Conservation (phyloP, 1,140 invertebrate genomes). For the Radopholus similis region DNA sequence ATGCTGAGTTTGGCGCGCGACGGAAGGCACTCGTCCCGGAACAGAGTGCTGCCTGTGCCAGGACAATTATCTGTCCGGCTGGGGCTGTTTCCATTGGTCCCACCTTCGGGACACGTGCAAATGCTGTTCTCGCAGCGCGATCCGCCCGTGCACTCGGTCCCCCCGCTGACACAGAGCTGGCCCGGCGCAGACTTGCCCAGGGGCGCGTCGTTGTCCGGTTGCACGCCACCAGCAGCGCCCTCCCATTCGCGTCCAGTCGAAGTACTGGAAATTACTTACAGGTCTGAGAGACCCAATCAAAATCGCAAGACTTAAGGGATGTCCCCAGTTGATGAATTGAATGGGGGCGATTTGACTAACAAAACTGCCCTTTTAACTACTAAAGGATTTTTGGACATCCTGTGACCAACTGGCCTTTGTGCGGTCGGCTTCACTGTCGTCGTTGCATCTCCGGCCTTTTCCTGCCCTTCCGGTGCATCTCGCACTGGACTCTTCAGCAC, state of each 20-base stretch:
- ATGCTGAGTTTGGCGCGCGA: not conserved
- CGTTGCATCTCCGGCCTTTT: too few relatives aligned
- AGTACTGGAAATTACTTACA: too few relatives aligned
- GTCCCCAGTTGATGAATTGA: conserved; percentile 36
- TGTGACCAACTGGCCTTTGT: too few relatives aligned
- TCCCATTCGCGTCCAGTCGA: too few relatives aligned
- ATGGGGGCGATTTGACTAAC: too few relatives aligned
- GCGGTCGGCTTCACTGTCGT: too few relatives aligned
- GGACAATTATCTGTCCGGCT: conserved; percentile 20
- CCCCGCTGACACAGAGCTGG: conserved; percentile 28
- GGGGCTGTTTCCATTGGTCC: not conserved
- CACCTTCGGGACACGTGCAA: conserved; percentile 16
- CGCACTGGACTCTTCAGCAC: too few relatives aligned
- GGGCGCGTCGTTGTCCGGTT: conserved; percentile 26
- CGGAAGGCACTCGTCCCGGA: conserved; percentile 32
- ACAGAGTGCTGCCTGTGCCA: conserved; percentile 29
- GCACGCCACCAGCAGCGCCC: too few relatives aligned
- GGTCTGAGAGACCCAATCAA: too few relatives aligned
- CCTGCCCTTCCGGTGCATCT: too few relatives aligned
- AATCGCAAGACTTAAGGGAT: too few relatives aligned
- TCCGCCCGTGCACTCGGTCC: not conserved
- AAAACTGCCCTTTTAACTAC: too few relatives aligned
- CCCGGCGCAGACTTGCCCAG: conserved; percentile 37
- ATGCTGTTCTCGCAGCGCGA: conserved; percentile 3
- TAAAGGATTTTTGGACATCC: conserved; percentile 40